phyloP scores from a whole-genome alignment of 1,140 invertebrate species.

The silkworm (Bombyx mori) region DNA sequence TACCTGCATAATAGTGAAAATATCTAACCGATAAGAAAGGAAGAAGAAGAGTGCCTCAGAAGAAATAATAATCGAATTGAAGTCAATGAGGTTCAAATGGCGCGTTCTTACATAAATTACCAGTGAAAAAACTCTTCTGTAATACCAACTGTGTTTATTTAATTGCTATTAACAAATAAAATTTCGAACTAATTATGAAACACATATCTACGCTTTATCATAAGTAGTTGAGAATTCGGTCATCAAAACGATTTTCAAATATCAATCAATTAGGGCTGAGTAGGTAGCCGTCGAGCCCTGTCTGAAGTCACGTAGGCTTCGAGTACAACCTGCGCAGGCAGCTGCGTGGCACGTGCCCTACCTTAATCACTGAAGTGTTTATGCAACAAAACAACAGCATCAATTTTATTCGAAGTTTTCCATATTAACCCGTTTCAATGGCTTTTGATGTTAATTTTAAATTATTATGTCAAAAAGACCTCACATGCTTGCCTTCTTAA shows the following conservation, averaged over 20 bases:
- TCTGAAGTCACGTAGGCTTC: conserved; percentile 47
- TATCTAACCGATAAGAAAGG: too few relatives aligned
- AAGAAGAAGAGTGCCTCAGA: neutral
- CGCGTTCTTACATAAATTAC: too few relatives aligned
- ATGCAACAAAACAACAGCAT: conserved; percentile 20
- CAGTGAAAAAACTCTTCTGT: neutral
- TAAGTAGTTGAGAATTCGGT: conserved; percentile 32
- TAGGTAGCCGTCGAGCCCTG: conserved; percentile 28
- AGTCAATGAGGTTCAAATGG: too few relatives aligned
- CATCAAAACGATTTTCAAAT: conserved; percentile 32
- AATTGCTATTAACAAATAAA: neutral
- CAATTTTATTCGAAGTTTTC: too few relatives aligned
- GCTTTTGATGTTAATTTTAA: neutral
- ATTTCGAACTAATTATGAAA: too few relatives aligned
- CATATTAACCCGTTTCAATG: neutral
- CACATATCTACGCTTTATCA: neutral
- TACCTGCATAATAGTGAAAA: too few relatives aligned
- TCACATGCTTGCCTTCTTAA: too few relatives aligned
- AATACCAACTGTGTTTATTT: neutral
- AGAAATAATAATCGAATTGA: neutral
- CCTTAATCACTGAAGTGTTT: conserved; percentile 21
- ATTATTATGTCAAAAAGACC: too few relatives aligned
- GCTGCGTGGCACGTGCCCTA: conserved; percentile 32
- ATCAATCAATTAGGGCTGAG: conserved; percentile 29
- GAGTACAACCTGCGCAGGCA: conserved; percentile 10